Evolutionary conservation across 2,113 vertebrate genomes (phyloP), one percentile per base, ranked within the genome.

Genomic region (Hipposideros armiger): DNA sequence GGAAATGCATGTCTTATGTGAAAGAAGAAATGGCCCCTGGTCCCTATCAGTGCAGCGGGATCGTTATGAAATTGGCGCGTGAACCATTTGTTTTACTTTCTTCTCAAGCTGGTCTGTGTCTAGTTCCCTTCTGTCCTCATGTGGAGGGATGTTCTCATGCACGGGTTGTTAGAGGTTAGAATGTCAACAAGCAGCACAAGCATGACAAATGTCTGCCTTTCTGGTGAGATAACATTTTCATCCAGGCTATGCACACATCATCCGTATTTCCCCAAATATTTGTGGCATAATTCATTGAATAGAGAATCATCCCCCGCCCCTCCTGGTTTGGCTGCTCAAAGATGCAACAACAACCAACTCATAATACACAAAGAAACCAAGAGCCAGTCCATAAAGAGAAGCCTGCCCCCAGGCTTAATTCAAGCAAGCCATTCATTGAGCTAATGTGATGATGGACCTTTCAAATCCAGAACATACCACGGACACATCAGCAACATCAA

Each of bases 391-490:
- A 91, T 47, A 96, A 87, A 97, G 96, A 96, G 78, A 97, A 97
- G 70, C 96, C 98, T 98, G 98, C 97, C 97, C 98, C 95, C 96
- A 96, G 98, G 98, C 98, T 98, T 97, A 95, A 93, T 97, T 98
- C 98, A 99, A 98, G 98, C 98, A 99, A 99, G 99, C 98, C 99
- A 99, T 98, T 98, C 98, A 96, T 92, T 77, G 97, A 98, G 98
- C 98, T 98, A 56, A 97, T 98, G 98, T 97, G 98, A 98, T 98
- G 98, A 98, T 98, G 98, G 97, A 93, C 98, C 98, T 95, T 93
- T 98, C 96, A 52, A 97, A 97, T 70, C 98, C 98, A 87, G 97
- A 94, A 97, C 88, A 87, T 95, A 72, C 94, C 98, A 98, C 98
- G 96, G 95, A 99, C 98, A 98, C 97, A 98, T 97, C 97, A 98